Evolutionary conservation across 2,888 invertebrate species (phyloP), one percentile per base, ranked within the genome.

Genomic region (Onthophagus sagittarius): DNA sequence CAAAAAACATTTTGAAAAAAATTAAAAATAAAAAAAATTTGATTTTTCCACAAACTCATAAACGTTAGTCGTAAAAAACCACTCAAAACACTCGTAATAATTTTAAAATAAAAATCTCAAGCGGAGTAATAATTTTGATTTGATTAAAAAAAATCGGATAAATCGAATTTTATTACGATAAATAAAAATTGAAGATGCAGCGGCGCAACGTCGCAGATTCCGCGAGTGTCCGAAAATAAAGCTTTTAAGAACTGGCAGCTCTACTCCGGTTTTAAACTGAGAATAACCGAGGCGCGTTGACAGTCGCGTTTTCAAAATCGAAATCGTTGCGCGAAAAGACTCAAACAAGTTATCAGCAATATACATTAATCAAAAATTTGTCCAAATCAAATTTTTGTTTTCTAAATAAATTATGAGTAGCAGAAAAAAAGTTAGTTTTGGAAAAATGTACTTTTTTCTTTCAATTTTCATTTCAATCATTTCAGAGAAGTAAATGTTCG

Each of bases 401-500:
- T 23, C 23, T 23, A 1, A 23, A 2, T 23, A 23, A 53, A 53
- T 53, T 1, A 53, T 53, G 39, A 53, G 39, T 53, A 53, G 11
- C 39, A 53, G 39, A 53, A 53, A 11, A 53, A 53, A 53, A 53
- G 39, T 53, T 1, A 9, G 39, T 53, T 53, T 53, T 53, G 2
- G 6, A 11, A 9, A 9, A 53, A 4, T 7, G n/a, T n/a, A n/a
- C n/a, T 53, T 53, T 53, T 23, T 23, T 23, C 23, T 23, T 23
- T 53, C 2, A 53, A 11, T 53, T 7, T 53, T 53, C 11, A 53
- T 53, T 33, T 33, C 7, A n/a, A n/a, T n/a, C 1, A 23, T 76
- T 77, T 15, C 75, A 78, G 78, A 76, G 74, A 65, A 75, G 72
- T 53, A 77, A 77, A 73, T 77, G 76, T 32, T 77, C 77, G 5